Evolutionary conservation across 1,140 invertebrate genomes (phyloP), one percentile per base, ranked within the genome.

Genomic region (Brachystomella parvula): DNA sequence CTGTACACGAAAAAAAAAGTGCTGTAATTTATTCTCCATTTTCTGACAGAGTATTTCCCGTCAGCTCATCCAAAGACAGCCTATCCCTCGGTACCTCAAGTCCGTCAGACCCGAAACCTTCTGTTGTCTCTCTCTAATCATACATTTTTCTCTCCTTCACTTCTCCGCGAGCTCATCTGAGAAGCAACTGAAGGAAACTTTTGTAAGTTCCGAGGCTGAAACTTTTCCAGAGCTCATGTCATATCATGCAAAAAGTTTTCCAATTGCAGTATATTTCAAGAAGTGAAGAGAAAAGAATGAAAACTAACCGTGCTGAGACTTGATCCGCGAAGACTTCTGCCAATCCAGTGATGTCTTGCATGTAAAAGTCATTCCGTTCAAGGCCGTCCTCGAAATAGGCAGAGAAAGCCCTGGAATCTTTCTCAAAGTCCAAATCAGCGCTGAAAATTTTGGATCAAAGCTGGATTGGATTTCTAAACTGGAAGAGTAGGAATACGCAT

Each of bases 361-460:
- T 83, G 66, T 90, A 90, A 75, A 92, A 92, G 61, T 91, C 89
- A 72, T 92, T 91, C 0, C 83, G 82, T 57, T 87, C 81, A 69
- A 90, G 90, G 0, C 89, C 89, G 31, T 86, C 79, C 73, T 90
- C 88, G 1, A 91, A 75, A 71, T 87, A 89, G 0, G 75, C 62
- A 64, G 85, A 83, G 9, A 91, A 81, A 24, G 86, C 83, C 26
- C 86, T 81, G 0, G 89, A 78, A 78, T 92, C 89, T 28, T 85
- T 81, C 74, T 87, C 84, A 12, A 92, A 81, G 1, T 85, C 80
- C 68, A 83, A 84, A 19, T 90, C 74, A 65, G 87, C 82, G 47
- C 86, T 87, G 56, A 29, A 78, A 69, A 61, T 15, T 6, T 39
- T 39, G 6, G 35, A 39, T 39, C 35, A 39, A 19, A 39, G n/a